Evolutionary conservation across 2,113 vertebrate genomes (phyloP).

Genomic region (Lophius piscatorius): DNA sequence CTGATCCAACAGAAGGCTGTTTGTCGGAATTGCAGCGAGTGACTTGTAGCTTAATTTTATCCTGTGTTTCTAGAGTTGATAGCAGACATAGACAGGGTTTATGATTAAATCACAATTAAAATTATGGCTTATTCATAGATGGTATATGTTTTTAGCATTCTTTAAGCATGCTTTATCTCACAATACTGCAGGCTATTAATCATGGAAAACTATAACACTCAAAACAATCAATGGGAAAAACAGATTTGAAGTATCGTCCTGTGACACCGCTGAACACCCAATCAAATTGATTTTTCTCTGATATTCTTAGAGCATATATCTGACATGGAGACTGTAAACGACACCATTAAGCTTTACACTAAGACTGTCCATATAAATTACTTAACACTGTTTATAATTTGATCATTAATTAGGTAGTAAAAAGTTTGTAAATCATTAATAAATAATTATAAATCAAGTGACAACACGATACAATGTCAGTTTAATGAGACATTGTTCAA

Average conservation of each 20-base stretch:
- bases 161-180: slow-evolving; percentile 11
- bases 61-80: slow-evolving; percentile 85
- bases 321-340: too few species aligned
- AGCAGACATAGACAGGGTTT: slow-evolving; percentile 28
- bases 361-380: too few species aligned
- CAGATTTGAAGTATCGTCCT: not conserved
- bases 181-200: slow-evolving; percentile 13
- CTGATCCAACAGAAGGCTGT: slow-evolving; percentile 94
- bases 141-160: slow-evolving; percentile 5
- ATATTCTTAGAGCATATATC: too few species aligned
- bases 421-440: too few species aligned
- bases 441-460: too few species aligned
- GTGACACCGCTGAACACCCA: not conserved
- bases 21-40: slow-evolving; percentile 96
- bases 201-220: slow-evolving; percentile 21
- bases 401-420: too few species aligned
- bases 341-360: too few species aligned
- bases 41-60: slow-evolving; percentile 95
- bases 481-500: too few species aligned
- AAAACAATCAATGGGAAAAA: not conserved
- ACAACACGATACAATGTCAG: too few species aligned
- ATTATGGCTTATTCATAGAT: slow-evolving; percentile 4
- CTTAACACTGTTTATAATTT: too few species aligned
- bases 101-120: not conserved
- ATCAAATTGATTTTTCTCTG: too few species aligned